A percentile compares a stretch with the other conserved stretches of the same genome.
phyloP scores from a whole-genome alignment of 1,140 invertebrate species.

The Luehdorfia chinensis region DNA sequence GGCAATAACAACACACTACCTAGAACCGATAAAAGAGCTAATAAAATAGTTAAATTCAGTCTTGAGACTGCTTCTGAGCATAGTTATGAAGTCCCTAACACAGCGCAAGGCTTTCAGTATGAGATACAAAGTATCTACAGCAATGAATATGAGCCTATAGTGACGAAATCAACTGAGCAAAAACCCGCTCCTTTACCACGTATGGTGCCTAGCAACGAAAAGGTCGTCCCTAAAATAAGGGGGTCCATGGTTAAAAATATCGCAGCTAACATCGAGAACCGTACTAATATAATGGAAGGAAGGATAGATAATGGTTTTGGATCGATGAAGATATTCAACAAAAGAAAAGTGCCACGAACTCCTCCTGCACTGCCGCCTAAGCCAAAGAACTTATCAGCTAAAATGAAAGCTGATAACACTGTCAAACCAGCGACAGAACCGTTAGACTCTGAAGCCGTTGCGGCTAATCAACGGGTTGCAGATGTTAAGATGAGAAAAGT shows the following conservation, averaged over 20 bases:
- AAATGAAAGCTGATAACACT: conserved; percentile 76
- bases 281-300: conserved; percentile 62
- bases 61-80: conserved; percentile 75
- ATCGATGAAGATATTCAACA: conserved; percentile 72
- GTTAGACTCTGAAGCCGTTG: conserved; percentile 80
- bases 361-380: conserved; percentile 84
- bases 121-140: conserved; percentile 81
- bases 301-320: conserved; percentile 52
- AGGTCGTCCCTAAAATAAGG: conserved; percentile 58
- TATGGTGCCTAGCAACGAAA: conserved; percentile 36
- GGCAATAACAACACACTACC: conserved; percentile 58
- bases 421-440: conserved; percentile 59
- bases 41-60: conserved; percentile 76
- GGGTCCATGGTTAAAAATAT: conserved; percentile 76
- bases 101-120: conserved; percentile 75
- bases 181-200: conserved; percentile 55
- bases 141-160: conserved; percentile 80
- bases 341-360: conserved; percentile 78
- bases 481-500: conserved; percentile 76
- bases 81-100: conserved; percentile 74
- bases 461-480: conserved; percentile 80
- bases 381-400: conserved; percentile 81
- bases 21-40: conserved; percentile 58
- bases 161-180: conserved; percentile 73
- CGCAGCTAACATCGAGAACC: conserved; percentile 79